Conservation (phyloP, 2,797 vertebrate species). For the Cyclura pinguis region DNA sequence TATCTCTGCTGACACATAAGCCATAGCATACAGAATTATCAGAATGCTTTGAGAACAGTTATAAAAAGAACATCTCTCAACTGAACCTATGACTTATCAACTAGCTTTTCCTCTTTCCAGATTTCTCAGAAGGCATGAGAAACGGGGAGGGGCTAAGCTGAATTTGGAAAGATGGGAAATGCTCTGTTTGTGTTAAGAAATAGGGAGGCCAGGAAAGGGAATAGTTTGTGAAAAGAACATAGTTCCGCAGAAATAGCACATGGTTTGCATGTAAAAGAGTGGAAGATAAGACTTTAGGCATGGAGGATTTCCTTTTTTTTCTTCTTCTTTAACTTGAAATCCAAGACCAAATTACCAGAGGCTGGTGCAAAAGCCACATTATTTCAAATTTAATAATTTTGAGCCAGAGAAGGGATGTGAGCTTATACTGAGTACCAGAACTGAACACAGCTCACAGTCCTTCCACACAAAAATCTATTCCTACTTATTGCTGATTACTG, state of each 20-base stretch:
- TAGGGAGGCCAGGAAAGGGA: background rate
- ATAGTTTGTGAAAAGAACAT: background rate
- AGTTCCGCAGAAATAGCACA: too few relatives aligned
- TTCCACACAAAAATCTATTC: too few relatives aligned
- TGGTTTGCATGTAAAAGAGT: background rate
- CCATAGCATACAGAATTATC: background rate
- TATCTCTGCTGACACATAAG: background rate
- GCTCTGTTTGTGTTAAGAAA: background rate
- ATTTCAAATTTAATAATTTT: too few relatives aligned
- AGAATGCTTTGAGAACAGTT: background rate
- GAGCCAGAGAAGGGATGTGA: too few relatives aligned
- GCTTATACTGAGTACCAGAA: too few relatives aligned
- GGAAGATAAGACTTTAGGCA: background rate
- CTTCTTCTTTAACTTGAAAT: background rate
- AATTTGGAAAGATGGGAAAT: background rate
- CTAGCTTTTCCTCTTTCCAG: too few relatives aligned
- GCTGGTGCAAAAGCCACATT: background rate
- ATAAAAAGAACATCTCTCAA: background rate
- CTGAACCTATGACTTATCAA: background rate
- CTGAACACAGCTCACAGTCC: too few relatives aligned
- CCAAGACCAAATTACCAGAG: background rate
- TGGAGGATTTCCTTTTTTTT: background rate
- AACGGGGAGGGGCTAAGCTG: background rate
- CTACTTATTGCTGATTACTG: too few relatives aligned
- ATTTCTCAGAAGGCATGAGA: background rate